phyloP scores from a whole-genome alignment of 2,797 vertebrate species.

The Enteromius thamalakanensis region DNA sequence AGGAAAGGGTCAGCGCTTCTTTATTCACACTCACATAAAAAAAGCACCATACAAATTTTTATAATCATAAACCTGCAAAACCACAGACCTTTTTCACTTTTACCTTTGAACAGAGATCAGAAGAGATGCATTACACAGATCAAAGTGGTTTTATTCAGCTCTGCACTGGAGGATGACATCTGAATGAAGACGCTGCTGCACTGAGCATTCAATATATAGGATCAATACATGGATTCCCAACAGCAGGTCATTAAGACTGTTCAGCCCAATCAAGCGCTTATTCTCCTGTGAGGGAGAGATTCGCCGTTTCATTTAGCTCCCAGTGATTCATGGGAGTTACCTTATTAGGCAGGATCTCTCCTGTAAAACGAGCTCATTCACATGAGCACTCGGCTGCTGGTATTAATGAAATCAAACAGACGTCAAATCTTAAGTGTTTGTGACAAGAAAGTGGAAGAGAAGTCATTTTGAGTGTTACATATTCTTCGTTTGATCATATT shows the following conservation, averaged over 20 bases:
- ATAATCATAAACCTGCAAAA: background rate
- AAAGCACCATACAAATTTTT: background rate
- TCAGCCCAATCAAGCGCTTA: conserved; percentile 61
- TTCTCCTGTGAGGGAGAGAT: conserved; percentile 59
- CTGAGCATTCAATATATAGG: conserved; percentile 66
- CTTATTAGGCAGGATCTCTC: conserved; percentile 53
- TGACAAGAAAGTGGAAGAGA: background rate
- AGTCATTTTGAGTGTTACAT: background rate
- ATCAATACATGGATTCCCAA: conserved; percentile 71
- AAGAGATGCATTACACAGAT: background rate
- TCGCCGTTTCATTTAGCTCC: conserved; percentile 57
- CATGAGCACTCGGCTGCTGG: background rate
- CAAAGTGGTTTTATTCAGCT: background rate
- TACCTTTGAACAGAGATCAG: background rate
- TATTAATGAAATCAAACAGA: background rate
- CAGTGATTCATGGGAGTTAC: conserved; percentile 57
- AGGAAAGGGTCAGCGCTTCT: conserved; percentile 12
- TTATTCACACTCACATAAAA: background rate
- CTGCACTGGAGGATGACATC: conserved; percentile 36
- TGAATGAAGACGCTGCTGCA: conserved; percentile 60
- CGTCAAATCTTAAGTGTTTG: conserved; percentile 15
- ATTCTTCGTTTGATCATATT: background rate
- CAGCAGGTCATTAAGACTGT: conserved; percentile 63
- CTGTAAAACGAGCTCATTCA: conserved; percentile 40
- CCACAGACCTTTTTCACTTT: background rate